A percentile compares a stretch with the other conserved stretches of the same genome.
phyloP scores from a whole-genome alignment of 2,797 vertebrate species.

The Menidia menidia region DNA sequence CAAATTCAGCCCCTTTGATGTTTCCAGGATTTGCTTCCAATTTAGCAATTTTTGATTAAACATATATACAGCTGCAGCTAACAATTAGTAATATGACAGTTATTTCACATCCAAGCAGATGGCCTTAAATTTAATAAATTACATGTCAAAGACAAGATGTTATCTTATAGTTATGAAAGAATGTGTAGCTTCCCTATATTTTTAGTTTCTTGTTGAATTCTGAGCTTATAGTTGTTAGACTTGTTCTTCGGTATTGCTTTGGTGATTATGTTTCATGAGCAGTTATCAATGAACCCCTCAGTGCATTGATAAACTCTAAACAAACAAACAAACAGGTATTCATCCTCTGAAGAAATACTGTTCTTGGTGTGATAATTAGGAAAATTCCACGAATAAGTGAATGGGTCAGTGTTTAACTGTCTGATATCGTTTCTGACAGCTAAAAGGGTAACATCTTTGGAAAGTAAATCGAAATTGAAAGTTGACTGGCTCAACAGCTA shows the following conservation, averaged over 20 bases:
- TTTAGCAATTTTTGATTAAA: slow-evolving; percentile 28
- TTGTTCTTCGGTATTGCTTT: too few species aligned
- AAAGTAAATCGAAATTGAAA: neutral
- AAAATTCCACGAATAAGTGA: neutral
- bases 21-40: slow-evolving; percentile 47
- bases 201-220: slow-evolving; percentile 15
- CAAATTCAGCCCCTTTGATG: slow-evolving; percentile 44
- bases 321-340: neutral
- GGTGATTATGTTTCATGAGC: neutral
- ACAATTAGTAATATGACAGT: slow-evolving; percentile 44
- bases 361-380: neutral
- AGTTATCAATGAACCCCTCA: neutral
- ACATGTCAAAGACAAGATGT: slow-evolving; percentile 16
- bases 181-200: slow-evolving; percentile 11
- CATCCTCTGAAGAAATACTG: neutral
- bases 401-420: neutral
- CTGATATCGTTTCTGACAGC: neutral
- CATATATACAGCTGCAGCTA: slow-evolving; percentile 17
- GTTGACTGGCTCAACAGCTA: neutral
- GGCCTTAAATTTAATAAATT: slow-evolving; percentile 1
- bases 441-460: neutral
- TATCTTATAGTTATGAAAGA: slow-evolving; percentile 18
- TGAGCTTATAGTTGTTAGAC: neutral
- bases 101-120: slow-evolving; percentile 34
- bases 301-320: neutral